Percentiles rank a stretch among this genome's conserved stretches.
Conservation (phyloP, 2,113 vertebrate genomes). For the Nothoprocta perdicaria region DNA sequence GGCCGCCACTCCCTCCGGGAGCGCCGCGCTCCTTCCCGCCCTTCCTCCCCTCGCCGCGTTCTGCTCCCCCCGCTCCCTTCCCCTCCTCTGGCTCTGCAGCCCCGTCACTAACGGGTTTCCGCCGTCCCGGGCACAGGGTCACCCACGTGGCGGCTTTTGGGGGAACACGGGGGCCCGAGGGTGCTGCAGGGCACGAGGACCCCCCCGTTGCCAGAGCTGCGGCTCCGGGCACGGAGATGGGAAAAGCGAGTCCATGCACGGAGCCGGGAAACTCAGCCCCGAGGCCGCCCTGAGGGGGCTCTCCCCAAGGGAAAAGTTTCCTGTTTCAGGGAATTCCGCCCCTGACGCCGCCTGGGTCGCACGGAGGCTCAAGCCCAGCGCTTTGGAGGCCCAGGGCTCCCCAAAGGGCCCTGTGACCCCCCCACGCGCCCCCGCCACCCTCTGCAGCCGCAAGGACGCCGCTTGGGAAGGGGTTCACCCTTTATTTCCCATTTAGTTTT, state of each 20-base stretch:
- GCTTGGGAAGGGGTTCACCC: accelerated
- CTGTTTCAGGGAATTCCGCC: too few species aligned
- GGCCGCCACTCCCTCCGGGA: too few species aligned
- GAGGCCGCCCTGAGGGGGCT: too few species aligned
- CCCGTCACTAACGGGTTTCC: not conserved
- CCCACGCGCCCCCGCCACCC: too few species aligned
- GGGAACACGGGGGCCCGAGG: conserved; percentile 11
- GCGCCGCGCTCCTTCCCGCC: too few species aligned
- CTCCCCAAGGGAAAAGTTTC: not conserved
- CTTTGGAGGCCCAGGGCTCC: not conserved
- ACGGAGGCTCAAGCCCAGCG: not conserved
- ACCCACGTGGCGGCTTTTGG: not conserved
- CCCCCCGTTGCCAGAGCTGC: too few species aligned
- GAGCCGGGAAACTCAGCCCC: accelerated
- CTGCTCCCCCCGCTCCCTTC: not conserved
- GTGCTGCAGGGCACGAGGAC: too few species aligned
- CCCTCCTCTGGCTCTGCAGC: not conserved
- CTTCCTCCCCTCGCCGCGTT: too few species aligned
- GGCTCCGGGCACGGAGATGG: not conserved
- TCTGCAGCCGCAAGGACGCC: accelerated
- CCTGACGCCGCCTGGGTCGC: not conserved
- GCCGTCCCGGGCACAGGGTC: not conserved
- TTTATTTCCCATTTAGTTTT: not conserved
- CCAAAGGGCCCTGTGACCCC: not conserved
- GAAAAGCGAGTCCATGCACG: not conserved